Evolutionary conservation across 2,888 invertebrate genomes (phyloP), one percentile per base, ranked within the genome.

Genomic region (Temnothorax unifasciatus): DNA sequence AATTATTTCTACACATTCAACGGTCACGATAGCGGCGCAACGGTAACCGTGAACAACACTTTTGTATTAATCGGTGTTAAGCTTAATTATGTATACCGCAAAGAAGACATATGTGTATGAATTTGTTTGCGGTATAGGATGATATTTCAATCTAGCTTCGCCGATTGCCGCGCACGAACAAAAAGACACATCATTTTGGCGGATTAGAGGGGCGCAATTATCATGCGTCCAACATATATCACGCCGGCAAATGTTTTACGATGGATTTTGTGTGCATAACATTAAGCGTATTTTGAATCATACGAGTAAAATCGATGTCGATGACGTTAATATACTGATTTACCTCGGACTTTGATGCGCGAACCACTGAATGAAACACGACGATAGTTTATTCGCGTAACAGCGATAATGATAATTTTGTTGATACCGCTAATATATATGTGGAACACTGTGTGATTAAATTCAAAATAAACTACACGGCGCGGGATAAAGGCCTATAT

Each of bases 331-430:
- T 81, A 81, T 59, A 81, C 59, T 59, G 79, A 81, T 73, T 81
- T 81, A 73, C 38, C 8, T 8, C 59, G 59, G 47, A 81, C 59
- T 81, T 73, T 68, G 76, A 88, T 47, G 71, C 71, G 69, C 71
- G 75, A 82, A 68, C 68, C 69, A 34, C 50, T 81, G 82, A 86
- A 86, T 83, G 86, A 68, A 82, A 86, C 82, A 54, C 50, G 88
- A 59, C 50, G 88, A 85, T 85, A 76, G 73, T 64, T 86, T 64
- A 71, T 81, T 88, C 88, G 81, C 79, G 79, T 76, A 79, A 38
- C 25, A 38, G 68, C 81, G 57, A 76, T 83, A 82, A 79, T 83
- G 68, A 79, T 71, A 89, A 69, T 69, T 73, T 47, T 50, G 59
- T 47, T 61, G 44, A 59, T 25, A 47, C 21, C 71, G 18, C 47